Base-by-base conservation (phyloP, 2,113 vertebrate genomes). In the Chunga burmeisteri region DNA sequence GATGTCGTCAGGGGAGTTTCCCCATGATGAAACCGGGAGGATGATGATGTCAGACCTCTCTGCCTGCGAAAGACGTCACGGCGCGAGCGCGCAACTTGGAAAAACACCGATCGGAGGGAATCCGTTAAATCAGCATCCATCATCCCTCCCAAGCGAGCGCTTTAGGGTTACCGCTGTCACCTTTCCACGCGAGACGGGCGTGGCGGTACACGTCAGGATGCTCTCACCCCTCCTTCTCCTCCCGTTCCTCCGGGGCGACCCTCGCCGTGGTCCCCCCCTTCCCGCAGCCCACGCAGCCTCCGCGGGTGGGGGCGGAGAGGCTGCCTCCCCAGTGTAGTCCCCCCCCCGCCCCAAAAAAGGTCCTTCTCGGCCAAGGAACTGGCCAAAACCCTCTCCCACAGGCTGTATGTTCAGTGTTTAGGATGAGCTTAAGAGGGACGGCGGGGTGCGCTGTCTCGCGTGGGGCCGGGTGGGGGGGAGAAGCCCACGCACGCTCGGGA, bases 71-170 rank as follows among this genome's bases (percentile, higher is more conserved):
- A 96, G 95, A 94, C 81, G 62, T 81, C 86, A 92, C 72, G 78
- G 74, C 53, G 42, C 62, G 83, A 96, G 55, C 49, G 87, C 53
- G 83, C 93, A 88, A 88, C 94, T 89, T 94, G 50, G 88, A 91
- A 94, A 92, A 87, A 44, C 74, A 96, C n/a, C 13, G 49, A 91
- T 84, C 91, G 68, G 70, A 94, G 95, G 66, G 86, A 91, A 96
- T 63, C 89, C 61, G 72, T 92, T 92, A 94, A 94, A 97, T 75
- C 85, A 96, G 92, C 96, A 88, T 75, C n/a, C n/a, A n/a, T 83
- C 88, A 75, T 23, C 44, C 66, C 26, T 85, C 40, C 85, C 42
- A 53, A 91, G 68, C 34, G n/a, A n/a, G 44, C 58, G 88, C n/a
- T 84, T 71, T 74, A 79, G 85, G 80, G 84, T 56, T 36, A 71